Percentiles rank a stretch among this genome's conserved stretches.
phyloP scores from a whole-genome alignment of 2,113 vertebrate species.

The Centropus unirufus region DNA sequence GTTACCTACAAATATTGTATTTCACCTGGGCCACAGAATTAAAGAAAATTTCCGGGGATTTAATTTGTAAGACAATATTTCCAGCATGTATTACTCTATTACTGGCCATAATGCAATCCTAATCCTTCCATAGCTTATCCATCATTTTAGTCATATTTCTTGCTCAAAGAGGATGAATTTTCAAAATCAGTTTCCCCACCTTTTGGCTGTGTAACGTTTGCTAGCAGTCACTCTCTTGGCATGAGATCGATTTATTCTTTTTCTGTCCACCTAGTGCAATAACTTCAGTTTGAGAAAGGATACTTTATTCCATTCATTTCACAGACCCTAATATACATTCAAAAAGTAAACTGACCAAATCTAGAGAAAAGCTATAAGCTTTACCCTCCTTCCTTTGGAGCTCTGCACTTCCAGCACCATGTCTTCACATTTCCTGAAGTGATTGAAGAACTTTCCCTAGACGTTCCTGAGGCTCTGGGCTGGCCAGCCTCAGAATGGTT shows the following conservation, averaged over 20 bases:
- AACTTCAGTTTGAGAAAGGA: background rate
- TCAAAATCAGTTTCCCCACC: background rate
- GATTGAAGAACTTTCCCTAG: constrained; percentile 58
- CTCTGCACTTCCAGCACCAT: constrained; percentile 61
- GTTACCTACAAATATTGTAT: background rate
- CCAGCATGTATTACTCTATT: background rate
- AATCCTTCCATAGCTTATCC: constrained; percentile 11
- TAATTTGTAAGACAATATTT: constrained; percentile 31
- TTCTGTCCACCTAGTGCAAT: background rate
- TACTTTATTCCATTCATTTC: constrained; percentile 15
- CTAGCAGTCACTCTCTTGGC: constrained; percentile 37
- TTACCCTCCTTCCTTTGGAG: constrained; percentile 51
- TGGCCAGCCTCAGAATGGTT: constrained; percentile 7
- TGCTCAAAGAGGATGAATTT: background rate
- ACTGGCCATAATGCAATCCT: background rate
- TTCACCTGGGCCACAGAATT: background rate
- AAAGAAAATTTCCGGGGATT: background rate
- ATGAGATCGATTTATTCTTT: background rate
- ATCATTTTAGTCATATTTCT: background rate
- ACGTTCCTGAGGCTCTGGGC: constrained; percentile 20
- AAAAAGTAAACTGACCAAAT: constrained; percentile 52
- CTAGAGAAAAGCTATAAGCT: constrained; percentile 60
- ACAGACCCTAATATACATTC: background rate
- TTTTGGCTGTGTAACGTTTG: background rate
- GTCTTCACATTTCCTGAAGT: constrained; percentile 56